Conservation (phyloP, 2,113 vertebrate species). For the Cyanoderma ruficeps region DNA sequence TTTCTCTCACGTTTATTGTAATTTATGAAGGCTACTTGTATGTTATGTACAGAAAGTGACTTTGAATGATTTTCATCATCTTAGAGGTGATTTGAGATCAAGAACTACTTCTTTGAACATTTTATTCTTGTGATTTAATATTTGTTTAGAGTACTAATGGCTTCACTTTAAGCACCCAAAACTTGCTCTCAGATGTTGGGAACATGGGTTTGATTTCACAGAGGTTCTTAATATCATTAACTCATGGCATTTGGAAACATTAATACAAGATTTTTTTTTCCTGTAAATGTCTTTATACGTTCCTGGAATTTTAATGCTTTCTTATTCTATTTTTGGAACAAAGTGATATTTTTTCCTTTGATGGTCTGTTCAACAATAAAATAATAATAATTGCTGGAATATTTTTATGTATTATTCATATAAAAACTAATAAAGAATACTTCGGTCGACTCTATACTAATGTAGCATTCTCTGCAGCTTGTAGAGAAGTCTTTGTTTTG, state of each 20-base stretch:
- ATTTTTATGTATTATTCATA: neutral
- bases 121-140: neutral
- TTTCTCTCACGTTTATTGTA: neutral
- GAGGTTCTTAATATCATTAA: neutral
- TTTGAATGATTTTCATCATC: neutral
- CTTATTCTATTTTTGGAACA: neutral
- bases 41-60: neutral
- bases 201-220: neutral
- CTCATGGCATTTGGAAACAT: neutral
- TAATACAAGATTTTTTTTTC: neutral
- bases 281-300: neutral
- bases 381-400: neutral
- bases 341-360: neutral
- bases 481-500: neutral
- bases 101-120: neutral
- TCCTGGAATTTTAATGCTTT: neutral
- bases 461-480: neutral
- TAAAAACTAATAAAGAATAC: neutral
- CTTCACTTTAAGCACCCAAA: neutral
- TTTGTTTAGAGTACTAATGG: neutral
- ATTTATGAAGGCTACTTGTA: neutral
- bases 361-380: neutral
- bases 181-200: neutral
- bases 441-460: neutral
- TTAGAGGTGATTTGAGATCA: neutral